Conservation (phyloP, 2,888 invertebrate genomes). For the Sarcophaga subvicina region DNA sequence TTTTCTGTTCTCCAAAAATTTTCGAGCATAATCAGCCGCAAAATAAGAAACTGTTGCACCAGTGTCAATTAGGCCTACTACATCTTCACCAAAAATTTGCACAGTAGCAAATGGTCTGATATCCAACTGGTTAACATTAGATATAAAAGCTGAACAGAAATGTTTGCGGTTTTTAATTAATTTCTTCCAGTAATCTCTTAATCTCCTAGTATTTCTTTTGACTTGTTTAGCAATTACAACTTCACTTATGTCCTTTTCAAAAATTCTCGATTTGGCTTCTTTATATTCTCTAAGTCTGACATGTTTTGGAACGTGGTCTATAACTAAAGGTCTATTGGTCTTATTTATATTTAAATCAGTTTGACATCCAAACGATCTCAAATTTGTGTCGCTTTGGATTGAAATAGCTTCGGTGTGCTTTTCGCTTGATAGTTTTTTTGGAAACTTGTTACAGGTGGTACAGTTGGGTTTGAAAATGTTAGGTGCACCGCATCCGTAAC, state of each 20-base stretch:
- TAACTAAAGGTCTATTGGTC: no score
- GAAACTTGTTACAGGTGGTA: no score
- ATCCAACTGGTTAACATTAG: neutral
- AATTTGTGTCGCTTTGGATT: neutral
- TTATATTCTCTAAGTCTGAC: slow-evolving; percentile 11
- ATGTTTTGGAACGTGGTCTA: neutral
- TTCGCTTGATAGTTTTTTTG: slow-evolving; percentile 3
- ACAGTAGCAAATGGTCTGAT: slow-evolving; percentile 21
- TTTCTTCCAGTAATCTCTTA: neutral
- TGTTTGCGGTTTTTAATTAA: neutral
- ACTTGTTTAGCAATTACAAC: no score
- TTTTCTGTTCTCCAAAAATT: no score
- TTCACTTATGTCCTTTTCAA: slow-evolving; percentile 6
- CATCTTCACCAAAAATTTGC: slow-evolving; percentile 11
- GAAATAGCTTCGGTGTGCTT: neutral
- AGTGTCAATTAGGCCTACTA: slow-evolving; percentile 39
- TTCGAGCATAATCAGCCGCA: no score
- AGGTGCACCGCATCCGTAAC: no score
- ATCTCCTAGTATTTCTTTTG: neutral
- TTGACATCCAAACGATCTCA: slow-evolving; percentile 18
- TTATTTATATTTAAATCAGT: neutral
- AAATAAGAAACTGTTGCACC: slow-evolving; percentile 33
- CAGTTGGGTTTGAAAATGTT: no score
- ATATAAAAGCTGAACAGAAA: slow-evolving; percentile 23
- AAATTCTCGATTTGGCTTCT: neutral